These are phyloP conservation scores for Drepana falcataria DNA, from an alignment of 2,888 invertebrate genomes.

Conservation along the genomic window DNA sequence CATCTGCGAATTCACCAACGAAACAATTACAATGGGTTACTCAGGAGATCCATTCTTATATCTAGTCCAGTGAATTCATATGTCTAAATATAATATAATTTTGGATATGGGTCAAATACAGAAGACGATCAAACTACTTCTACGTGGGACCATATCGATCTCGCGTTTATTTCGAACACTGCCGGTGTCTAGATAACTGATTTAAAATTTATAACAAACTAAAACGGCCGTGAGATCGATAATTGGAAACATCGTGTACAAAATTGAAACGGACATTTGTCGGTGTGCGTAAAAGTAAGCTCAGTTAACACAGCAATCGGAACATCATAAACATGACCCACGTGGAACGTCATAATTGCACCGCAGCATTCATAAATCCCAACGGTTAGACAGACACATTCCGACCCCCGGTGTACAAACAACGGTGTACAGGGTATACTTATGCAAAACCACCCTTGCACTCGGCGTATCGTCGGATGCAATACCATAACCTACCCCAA, in stretches of 20 bases:
- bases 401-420: conserved; percentile 49
- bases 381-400: conserved; percentile 62
- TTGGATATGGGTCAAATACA: conserved; percentile 28
- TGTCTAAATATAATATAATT: not conserved
- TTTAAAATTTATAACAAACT: conserved; percentile 59
- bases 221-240: conserved; percentile 35
- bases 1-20: conserved; percentile 25
- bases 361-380: conserved; percentile 61
- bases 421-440: conserved; percentile 35
- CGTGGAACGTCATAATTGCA: conserved; percentile 58
- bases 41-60: not conserved
- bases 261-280: conserved; percentile 7
- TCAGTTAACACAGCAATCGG: conserved; percentile 19
- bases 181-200: conserved; percentile 43
- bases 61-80: not conserved
- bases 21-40: conserved; percentile 22
- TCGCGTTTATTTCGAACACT: conserved; percentile 56
- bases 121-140: conserved; percentile 5
- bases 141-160: conserved; percentile 48
- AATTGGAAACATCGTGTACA: conserved; percentile 18
- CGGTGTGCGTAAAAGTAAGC: conserved; percentile 5
- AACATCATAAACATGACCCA: conserved; percentile 28
- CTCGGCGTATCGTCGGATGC: conserved; percentile 61
- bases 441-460: conserved; percentile 70
- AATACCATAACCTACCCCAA: conserved; percentile 73